Evolutionary conservation across 2,888 invertebrate species (phyloP).

Genomic region (Bombylius major): DNA sequence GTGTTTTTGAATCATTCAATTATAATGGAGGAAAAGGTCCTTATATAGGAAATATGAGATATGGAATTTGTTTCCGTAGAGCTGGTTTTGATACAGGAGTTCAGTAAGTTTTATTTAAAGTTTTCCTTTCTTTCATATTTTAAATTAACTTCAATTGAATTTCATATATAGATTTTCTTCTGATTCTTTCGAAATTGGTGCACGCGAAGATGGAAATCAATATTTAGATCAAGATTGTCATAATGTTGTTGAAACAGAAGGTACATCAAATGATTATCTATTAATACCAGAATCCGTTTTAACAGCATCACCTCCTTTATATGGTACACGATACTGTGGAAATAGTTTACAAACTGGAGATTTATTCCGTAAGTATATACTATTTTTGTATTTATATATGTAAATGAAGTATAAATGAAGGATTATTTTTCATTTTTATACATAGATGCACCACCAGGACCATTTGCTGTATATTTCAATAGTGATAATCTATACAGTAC

Average conservation of each 20-base stretch:
- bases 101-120: slow-evolving; percentile 21
- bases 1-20: slow-evolving; percentile 47
- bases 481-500: slow-evolving; percentile 38
- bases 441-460: slow-evolving; percentile 45
- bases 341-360: slow-evolving; percentile 18
- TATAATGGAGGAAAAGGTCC: slow-evolving; percentile 42
- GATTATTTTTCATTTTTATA: slow-evolving; percentile 13
- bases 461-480: slow-evolving; percentile 45
- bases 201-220: background rate
- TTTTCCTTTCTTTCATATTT: background rate
- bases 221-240: slow-evolving; percentile 41
- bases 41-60: slow-evolving; percentile 45
- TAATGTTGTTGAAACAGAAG: slow-evolving; percentile 39
- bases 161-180: background rate
- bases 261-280: slow-evolving; percentile 40
- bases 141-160: background rate
- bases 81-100: slow-evolving; percentile 22
- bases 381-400: background rate
- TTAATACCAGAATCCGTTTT: slow-evolving; percentile 42
- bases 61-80: slow-evolving; percentile 50
- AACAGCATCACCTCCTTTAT: slow-evolving; percentile 29
- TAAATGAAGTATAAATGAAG: background rate
- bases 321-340: slow-evolving; percentile 33
- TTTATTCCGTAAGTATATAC: slow-evolving; percentile 11
- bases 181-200: slow-evolving; percentile 1